Conservation (phyloP, 2,888 invertebrate species). For the Thecocarcelia acutangulata region DNA sequence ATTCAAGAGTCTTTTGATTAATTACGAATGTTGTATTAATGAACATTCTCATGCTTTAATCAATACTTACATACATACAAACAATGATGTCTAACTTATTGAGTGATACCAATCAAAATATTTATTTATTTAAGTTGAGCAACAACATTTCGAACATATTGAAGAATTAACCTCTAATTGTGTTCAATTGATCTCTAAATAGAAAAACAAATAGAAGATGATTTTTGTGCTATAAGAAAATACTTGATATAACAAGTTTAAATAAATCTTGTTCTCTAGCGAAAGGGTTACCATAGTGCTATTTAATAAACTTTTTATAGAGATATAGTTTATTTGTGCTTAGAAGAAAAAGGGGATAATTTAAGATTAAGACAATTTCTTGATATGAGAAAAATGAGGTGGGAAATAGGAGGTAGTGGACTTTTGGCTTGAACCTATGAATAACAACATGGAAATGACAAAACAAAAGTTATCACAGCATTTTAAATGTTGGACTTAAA, state of each 20-base stretch:
- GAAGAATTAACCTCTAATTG: conserved; percentile 47
- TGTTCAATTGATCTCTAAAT: conserved; percentile 38
- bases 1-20: conserved; percentile 55
- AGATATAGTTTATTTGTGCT: no score
- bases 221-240: background rate
- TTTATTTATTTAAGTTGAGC: conserved; percentile 58
- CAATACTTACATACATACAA: background rate
- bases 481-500: no score
- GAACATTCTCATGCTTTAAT: background rate
- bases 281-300: background rate
- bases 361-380: no score
- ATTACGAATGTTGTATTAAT: conserved; percentile 49
- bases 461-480: no score
- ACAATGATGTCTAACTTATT: conserved; percentile 63
- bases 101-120: conserved; percentile 79
- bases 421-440: no score
- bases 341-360: no score
- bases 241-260: background rate
- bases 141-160: conserved; percentile 42
- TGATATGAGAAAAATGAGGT: no score
- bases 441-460: no score
- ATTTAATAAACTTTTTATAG: no score
- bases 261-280: background rate
- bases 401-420: no score
- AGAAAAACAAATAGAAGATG: conserved; percentile 9